Evolutionary conservation across 2,113 vertebrate genomes (phyloP), one percentile per base, ranked within the genome.

Genomic region (Catharus bicknelli): DNA sequence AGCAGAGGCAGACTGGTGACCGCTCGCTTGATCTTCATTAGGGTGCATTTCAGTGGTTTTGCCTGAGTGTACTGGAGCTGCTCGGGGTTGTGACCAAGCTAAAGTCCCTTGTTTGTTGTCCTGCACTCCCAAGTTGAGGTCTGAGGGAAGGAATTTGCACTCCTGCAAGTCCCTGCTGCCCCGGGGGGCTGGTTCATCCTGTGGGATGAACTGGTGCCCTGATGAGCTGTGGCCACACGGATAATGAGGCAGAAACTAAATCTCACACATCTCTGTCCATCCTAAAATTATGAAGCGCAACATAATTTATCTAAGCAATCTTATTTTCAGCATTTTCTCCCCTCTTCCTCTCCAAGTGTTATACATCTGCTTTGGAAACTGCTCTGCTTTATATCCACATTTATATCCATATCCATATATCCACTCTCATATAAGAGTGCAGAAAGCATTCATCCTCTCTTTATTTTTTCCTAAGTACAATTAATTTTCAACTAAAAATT

Each of bases 401-500:
- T 11, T 11, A 38, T 38, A 38, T 38, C 38, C 38, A 38, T 38
- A 38, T 38, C 38, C 38, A 38, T 38, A 38, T 94, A 91, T 89
- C 69, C 12, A 38, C 9, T 90, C 63, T 86, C 23, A 84, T 43
- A 57, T 75, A 55, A 95, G 61, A 53, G 50, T 93, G 93, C 81
- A 86, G 82, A 84, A 96, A 91, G 30, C 29, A 85, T 79, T 55
- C 27, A 48, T 90, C 86, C 62, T 16, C 18, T 55, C 30, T 9
- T 13, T 12, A 36, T 16, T 8, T 25, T 25, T 55, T n/a, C 43
- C 53, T 26, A 87, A 92, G 62, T 42, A 61, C 64, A 88, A 95
- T 92, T 90, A 89, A 76, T 95, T 95, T 96, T 93, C 94, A 94
- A 94, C 91, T 91, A 79, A 84, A 86, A 70, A 80, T 57, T 74